Percentiles rank a stretch among this genome's conserved stretches.
Conservation (phyloP, 2,888 invertebrate genomes). For the Nemotelus nigrinus region DNA sequence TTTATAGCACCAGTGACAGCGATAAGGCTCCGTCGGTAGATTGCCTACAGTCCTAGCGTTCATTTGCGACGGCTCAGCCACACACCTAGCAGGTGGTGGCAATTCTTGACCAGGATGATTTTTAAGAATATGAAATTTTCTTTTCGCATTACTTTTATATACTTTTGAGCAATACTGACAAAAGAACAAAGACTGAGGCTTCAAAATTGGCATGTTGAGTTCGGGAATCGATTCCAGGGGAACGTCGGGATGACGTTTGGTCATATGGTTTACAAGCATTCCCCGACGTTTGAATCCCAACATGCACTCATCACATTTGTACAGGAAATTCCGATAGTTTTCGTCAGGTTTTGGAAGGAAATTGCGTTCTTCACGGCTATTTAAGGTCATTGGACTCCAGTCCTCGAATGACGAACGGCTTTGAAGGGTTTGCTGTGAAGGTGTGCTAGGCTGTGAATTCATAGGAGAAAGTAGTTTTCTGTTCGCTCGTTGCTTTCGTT, state of each 20-base stretch:
- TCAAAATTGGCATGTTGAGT: constrained; percentile 79
- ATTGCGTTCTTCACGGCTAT: constrained; percentile 42
- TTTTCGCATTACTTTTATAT: constrained; percentile 85
- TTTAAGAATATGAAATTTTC: constrained; percentile 82
- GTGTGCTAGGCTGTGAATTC: too few relatives aligned
- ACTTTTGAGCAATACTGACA: constrained; percentile 87
- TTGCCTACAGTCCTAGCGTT: constrained; percentile 79
- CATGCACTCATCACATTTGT: constrained; percentile 80
- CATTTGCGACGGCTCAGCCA: constrained; percentile 67
- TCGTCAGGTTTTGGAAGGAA: constrained; percentile 65
- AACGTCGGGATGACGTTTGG: constrained; percentile 77
- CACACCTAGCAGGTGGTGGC: constrained; percentile 65
- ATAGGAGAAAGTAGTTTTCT: neutral
- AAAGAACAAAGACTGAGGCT: constrained; percentile 81
- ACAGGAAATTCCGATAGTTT: constrained; percentile 78
- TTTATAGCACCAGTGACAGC: constrained; percentile 84
- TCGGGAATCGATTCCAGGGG: constrained; percentile 75
- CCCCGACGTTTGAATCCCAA: constrained; percentile 83
- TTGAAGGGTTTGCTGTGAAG: neutral
- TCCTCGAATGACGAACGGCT: constrained; percentile 33
- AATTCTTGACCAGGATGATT: constrained; percentile 77
- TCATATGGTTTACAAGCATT: constrained; percentile 86
- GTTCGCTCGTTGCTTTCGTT: constrained; percentile 33
- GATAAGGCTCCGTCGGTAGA: constrained; percentile 75
- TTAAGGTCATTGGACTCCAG: constrained; percentile 53